Base-by-base conservation (phyloP, 2,888 invertebrate species). In the Adela reaumurella region DNA sequence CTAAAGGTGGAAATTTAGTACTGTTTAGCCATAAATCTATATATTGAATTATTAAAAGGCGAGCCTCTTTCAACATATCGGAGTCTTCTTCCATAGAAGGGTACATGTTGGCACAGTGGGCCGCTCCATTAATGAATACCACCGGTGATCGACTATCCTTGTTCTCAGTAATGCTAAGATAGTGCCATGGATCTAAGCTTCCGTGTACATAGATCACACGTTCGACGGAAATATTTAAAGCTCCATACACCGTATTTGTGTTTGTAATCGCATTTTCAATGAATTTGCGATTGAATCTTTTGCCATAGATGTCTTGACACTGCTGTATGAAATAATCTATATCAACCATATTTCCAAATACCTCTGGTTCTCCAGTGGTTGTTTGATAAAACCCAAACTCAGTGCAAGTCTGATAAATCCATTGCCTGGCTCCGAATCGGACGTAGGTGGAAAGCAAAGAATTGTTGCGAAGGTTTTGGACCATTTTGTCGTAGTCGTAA, bases 341-440 rank as follows among this genome's bases (percentile, higher is more conserved):
- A 0, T 88, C 84, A 56, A 95, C 93, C 20, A 81, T 71, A 59
- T 88, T 78, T 0, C 94, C 91, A 64, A 96, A 96, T 66, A 85
- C 66, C 69, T 83, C 74, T 2, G 77, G 71, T 50, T 79, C 76
- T 3, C 81, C 83, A 0, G 87, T 85, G 0, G 95, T 93, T 0
- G 94, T 91, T 74, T 97, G 97, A 69, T 89, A 97, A 69, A 92
- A 97, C 19, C 96, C 97, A 65, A 97, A 97, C 67, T 97, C 97
- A 1, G 91, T 93, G 65, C 97, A 97, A 0, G 96, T 96, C 71
- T 97, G 97, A 66, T 94, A 97, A 51, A 84, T 88, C 97, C 97
- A 97, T 60, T 92, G 92, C 0, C 96, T 88, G 55, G 45, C 53
- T 58, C 61, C 67, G 76, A 88, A 89, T 65, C 85, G 85, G 14